Evolutionary conservation across 2,797 vertebrate species (phyloP), one percentile per base, ranked within the genome.

Genomic region (Vireo griseus): DNA sequence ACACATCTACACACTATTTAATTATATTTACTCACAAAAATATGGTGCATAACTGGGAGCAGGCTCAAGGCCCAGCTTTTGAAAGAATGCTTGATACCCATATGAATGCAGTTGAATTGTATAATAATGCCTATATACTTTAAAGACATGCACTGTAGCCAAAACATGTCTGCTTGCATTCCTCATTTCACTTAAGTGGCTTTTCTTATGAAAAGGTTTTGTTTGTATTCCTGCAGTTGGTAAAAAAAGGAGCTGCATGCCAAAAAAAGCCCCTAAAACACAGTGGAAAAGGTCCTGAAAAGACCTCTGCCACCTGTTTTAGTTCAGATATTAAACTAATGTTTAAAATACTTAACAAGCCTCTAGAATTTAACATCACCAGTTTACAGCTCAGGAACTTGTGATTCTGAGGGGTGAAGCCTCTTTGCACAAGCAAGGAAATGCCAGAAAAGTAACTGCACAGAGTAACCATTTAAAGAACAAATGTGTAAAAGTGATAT

Each of bases 81-180:
- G 82, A 62, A 92, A 82, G 50, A 90, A 91, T 67, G 48, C 31
- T 78, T 35, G 79, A 88, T 88, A 75, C 44, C 74, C 87, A 50
- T 75, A 78, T 89, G 90, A 94, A 65, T 73, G 37, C 21, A 48
- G 47, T 37, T 84, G 68, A 95, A 91, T 55, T 86, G 88, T 92
- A 66, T 94, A 96, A 95, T 92, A 97, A 96, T 87, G 82, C 3
- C 33, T 87, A 88, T 94, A 84, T 94, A 89, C 58, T 97, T 97
- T 97, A 94, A 97, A 92, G 81, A 81, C 63, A 33, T 94, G 68
- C 54, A 75, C 51, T 47, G 31, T 96, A 97, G 97, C 92, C 92
- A 97, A 97, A 97, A 96, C 95, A 95, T 94, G 94, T 96, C 97
- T 95, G 90, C 94, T 95, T 92, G 63, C 92, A 96, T 96, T 97